Conservation (phyloP, 2,113 vertebrate species). For the Hippocampus guttulatus region DNA sequence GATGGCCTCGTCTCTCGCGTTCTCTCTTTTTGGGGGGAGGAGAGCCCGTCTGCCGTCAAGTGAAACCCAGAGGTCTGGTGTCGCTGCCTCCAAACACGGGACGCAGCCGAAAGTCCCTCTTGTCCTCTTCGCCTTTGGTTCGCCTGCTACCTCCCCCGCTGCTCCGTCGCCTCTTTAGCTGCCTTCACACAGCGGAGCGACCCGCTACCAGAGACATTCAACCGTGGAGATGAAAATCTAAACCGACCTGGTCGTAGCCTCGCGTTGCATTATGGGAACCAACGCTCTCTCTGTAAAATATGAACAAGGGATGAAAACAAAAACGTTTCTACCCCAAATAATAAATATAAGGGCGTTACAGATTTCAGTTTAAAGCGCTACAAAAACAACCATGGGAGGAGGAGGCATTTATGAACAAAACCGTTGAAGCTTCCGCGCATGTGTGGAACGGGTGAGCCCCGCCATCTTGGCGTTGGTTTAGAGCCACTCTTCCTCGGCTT, state of each 20-base stretch:
- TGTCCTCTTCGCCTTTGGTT: constrained; percentile 26
- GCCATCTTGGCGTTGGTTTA: background rate
- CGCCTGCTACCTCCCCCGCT: constrained; percentile 56
- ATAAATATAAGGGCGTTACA: background rate
- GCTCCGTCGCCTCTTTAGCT: constrained; percentile 54
- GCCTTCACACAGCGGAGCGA: constrained; percentile 55
- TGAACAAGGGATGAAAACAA: constrained; percentile 25
- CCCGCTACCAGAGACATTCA: constrained; percentile 32
- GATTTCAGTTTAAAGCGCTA: background rate
- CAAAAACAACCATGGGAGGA: background rate
- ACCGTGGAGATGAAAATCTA: background rate
- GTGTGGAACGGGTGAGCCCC: background rate
- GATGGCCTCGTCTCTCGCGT: constrained; percentile 4
- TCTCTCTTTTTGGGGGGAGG: constrained; percentile 23
- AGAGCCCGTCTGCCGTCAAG: constrained; percentile 34
- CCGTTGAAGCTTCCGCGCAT: constrained; percentile 19
- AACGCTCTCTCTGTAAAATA: constrained; percentile 1
- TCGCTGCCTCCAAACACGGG: constrained; percentile 58
- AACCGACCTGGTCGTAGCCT: background rate
- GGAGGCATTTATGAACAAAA: background rate
- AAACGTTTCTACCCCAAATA: background rate
- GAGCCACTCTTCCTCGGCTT: accelerated
- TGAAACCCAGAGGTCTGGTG: constrained; percentile 44
- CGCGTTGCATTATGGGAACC: constrained; percentile 55
- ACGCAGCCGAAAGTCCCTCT: constrained; percentile 51